Conservation (phyloP, 2,888 invertebrate genomes). For the Melinaea menophilus region DNA sequence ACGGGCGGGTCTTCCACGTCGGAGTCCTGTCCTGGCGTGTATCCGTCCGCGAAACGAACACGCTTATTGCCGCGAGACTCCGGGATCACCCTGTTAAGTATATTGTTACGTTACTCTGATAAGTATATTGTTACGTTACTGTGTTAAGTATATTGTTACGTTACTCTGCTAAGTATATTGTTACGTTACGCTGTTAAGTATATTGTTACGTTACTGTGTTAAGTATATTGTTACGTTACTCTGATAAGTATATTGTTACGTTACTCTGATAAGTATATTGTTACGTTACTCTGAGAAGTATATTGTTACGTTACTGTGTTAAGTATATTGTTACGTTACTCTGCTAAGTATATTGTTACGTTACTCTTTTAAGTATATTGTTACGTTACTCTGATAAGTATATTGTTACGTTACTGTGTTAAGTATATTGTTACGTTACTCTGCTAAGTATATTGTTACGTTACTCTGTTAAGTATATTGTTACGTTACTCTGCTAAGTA, state of each 20-base stretch:
- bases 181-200: too few relatives aligned
- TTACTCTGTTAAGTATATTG: conserved; percentile 10
- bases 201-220: too few relatives aligned
- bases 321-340: conserved; percentile 6
- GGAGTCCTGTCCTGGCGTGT: conserved; percentile 72
- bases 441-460: conserved; percentile 7
- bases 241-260: conserved; percentile 7
- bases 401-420: conserved; percentile 7
- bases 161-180: too few relatives aligned
- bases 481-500: conserved; percentile 11
- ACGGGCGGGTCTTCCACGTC: conserved; percentile 65
- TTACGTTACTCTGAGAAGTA: conserved; percentile 11
- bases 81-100: conserved; percentile 15
- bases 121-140: background rate
- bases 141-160: too few relatives aligned
- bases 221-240: background rate
- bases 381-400: conserved; percentile 11
- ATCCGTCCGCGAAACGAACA: conserved; percentile 72
- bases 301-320: conserved; percentile 7
- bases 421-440: conserved; percentile 6
- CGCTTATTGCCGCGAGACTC: conserved; percentile 51
- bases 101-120: background rate
- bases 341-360: conserved; percentile 7
- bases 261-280: conserved; percentile 10
- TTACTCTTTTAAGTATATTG: conserved; percentile 1